Base-by-base conservation (phyloP, 2,113 vertebrate genomes). In the Vicugna pacos region DNA sequence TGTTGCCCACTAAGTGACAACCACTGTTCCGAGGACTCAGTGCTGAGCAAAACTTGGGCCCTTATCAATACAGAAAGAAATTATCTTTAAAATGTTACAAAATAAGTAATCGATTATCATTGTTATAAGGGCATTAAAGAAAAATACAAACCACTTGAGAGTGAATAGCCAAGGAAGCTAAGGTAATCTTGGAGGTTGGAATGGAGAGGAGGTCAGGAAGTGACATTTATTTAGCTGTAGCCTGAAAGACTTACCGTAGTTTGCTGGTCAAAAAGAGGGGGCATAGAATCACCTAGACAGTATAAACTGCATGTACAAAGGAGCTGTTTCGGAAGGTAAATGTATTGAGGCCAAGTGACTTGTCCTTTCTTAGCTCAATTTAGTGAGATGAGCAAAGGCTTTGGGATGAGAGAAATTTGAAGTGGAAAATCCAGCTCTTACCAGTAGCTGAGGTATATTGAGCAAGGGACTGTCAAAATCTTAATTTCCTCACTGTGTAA, bases 401-500 rank as follows among this genome's bases (percentile, higher is more conserved):
- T 62, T 69, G 58, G 42, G 64, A 75, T 75, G 54, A 87, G 32
- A 58, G 4, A 0, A 12, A 14, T 60, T 73, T 77, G 87, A 30
- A 75, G 4, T 13, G 16, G 60, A 52, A 91, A 30, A 26, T 35
- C 64, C 35, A 69, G 28, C 9, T 70, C 72, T 87, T 72, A 52
- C 52, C 38, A 26, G n/a, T 48, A 64, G 42, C 62, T 46, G 46
- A 67, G 12, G 22, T 64, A 50, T 64, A n/a, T 75, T 84, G 24
- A 56, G n/a, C 42, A 22, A 35, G 1, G 77, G 64, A 83, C 75
- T 56, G 9, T 26, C 3, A 0, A 76, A 76, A 32, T 92, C 84
- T 97, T 86, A 16, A 22, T 90, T 93, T 93, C 32, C 72, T 94
- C 30, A 13, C 65, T 85, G 24, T 79, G 69, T 58, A 32, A 64